phyloP scores from a whole-genome alignment of 2,888 invertebrate genomes.

The Himalopsyche tibetana region DNA sequence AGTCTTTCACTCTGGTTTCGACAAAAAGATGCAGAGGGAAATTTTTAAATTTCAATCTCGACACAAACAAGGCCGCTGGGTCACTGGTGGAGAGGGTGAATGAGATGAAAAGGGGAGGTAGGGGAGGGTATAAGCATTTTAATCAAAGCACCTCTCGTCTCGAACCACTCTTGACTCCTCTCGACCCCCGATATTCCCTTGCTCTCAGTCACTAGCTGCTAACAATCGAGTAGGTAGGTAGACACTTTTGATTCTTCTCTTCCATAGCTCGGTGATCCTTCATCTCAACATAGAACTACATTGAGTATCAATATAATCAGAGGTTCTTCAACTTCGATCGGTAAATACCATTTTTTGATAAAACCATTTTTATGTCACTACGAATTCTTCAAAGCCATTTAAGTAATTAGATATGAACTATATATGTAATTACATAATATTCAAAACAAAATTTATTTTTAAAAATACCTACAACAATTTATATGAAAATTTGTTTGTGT shows the following conservation, averaged over 20 bases:
- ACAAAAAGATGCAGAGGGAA: constrained; percentile 7
- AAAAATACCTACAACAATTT: too few relatives aligned
- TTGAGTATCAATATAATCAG: constrained; percentile 23
- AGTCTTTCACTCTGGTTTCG: constrained; percentile 37
- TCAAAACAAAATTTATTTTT: too few relatives aligned
- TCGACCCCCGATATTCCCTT: constrained; percentile 34
- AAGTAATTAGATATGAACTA: too few relatives aligned
- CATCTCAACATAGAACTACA: constrained; percentile 7
- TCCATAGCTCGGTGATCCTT: constrained; percentile 10
- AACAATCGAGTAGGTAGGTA: constrained; percentile 30
- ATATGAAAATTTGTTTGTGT: too few relatives aligned
- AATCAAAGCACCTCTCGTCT: constrained; percentile 44
- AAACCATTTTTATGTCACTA: neutral
- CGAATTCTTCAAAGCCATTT: too few relatives aligned
- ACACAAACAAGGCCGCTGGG: constrained; percentile 38
- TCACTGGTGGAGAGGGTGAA: constrained; percentile 37
- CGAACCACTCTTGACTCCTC: constrained; percentile 28
- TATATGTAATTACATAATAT: too few relatives aligned
- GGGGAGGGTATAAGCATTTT: constrained; percentile 33
- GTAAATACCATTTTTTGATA: neutral
- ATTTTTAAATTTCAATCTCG: constrained; percentile 43
- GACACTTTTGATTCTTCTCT: constrained; percentile 21
- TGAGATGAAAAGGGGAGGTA: constrained; percentile 3
- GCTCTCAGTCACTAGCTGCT: constrained; percentile 19
- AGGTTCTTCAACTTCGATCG: neutral